Evolutionary conservation across 2,888 invertebrate species (phyloP), one percentile per base, ranked within the genome.

Genomic region (Sycophila texana): DNA sequence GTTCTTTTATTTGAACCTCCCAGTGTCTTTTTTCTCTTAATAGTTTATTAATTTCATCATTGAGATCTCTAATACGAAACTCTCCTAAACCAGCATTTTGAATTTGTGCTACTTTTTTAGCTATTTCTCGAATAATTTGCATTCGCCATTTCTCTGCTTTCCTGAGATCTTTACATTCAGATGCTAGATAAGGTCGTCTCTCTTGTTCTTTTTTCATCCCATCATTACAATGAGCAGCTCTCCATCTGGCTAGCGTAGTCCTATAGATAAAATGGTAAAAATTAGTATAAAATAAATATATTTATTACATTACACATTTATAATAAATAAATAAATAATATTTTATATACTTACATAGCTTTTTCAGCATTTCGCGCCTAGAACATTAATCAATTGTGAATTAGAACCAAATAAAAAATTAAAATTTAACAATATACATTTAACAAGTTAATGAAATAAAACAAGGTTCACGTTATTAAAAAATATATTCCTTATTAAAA

Each of bases 11-110:
- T 89, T 99, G 96, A 73, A 96, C 95, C 89, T 99, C 99, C 99
- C 99, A 99, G 88, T 99, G 98, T 0, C 98, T 94, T 88, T 99
- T 99, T 88, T 99, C 98, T 66, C 99, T 92, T 80, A 99, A 92
- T 82, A 99, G 90, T 91, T 99, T 99, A 91, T 99, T 99, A 84
- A 99, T 99, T 91, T 99, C 99, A 91, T 99, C 99, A 90, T 99
- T 99, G 26, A 99, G 92, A 89, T 99, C 99, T 18, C 99, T 93
- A 83, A 99, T 97, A 30, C 99, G 94, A 90, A 99, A 99, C 91
- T 99, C 99, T 3, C 99, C 99, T n/a, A 99, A 92, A 78, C 99
- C 99, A 83, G 99, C 98, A 91, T 99, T 99, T 90, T 99, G 99
- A 89, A 99, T 99, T 91, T 99, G 98, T 1, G 99, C 97, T 0